Conservation (phyloP, 2,888 invertebrate species). For the Agrochola macilenta region DNA sequence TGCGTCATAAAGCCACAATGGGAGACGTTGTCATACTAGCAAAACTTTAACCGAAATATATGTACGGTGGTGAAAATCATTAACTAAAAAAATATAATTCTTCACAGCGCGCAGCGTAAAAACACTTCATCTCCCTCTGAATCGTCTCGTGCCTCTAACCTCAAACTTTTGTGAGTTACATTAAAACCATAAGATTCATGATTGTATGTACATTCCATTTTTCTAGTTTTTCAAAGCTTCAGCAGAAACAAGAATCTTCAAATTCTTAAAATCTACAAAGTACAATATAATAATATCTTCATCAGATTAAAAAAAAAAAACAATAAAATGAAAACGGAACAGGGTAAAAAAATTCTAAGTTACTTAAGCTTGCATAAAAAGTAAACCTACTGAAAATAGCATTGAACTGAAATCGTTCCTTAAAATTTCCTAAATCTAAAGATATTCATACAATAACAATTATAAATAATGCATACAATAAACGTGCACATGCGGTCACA, state of each 20-base stretch:
- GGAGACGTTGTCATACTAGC: conserved; percentile 54
- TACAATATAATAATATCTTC: not conserved
- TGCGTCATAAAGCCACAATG: conserved; percentile 68
- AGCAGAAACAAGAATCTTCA: not conserved
- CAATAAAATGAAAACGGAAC: not conserved
- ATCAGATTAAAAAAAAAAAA: not conserved
- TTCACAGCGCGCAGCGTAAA: too few relatives aligned
- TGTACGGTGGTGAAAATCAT: conserved; percentile 45
- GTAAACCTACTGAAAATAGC: not conserved
- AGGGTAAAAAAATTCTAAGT: not conserved
- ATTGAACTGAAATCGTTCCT: not conserved
- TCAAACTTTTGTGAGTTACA: not conserved
- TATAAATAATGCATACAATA: conserved; percentile 67
- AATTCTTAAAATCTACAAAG: not conserved
- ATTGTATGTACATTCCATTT: too few relatives aligned
- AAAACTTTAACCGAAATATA: conserved; percentile 27
- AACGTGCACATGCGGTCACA: conserved; percentile 44
- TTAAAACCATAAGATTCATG: too few relatives aligned
- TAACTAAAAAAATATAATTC: not conserved
- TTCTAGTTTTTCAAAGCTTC: not conserved
- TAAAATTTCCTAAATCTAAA: not conserved
- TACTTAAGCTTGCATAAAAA: not conserved
- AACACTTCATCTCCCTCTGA: not conserved
- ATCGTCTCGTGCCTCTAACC: not conserved
- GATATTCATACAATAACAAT: conserved; percentile 12